These are phyloP conservation scores for Colletes collaris DNA, from an alignment of 2,888 invertebrate species.

Conservation along the genomic window DNA sequence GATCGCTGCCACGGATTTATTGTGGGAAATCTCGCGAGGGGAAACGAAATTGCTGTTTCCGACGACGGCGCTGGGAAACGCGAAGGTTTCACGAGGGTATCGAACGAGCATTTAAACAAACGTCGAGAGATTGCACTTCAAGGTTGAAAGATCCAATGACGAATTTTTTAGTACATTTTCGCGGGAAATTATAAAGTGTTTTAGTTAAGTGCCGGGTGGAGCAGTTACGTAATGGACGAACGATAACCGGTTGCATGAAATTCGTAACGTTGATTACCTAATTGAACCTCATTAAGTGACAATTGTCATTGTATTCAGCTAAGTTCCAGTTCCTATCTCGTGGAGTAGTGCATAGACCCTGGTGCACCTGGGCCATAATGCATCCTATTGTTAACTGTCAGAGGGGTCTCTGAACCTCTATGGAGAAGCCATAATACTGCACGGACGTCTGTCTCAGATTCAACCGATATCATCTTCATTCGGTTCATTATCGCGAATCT, in stretches of 20 bases:
- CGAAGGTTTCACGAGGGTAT: no score
- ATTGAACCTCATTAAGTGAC: conserved; percentile 14
- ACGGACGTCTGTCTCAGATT: conserved; percentile 16
- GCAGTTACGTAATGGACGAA: not conserved
- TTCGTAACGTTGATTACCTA: conserved; percentile 1
- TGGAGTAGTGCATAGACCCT: conserved; percentile 26
- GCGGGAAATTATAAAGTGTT: no score
- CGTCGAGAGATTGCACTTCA: no score
- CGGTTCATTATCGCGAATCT: not conserved
- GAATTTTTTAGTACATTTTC: no score
- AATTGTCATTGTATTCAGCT: conserved; percentile 11
- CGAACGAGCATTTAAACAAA: no score
- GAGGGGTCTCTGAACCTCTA: conserved; percentile 13
- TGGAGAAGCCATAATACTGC: conserved; percentile 26
- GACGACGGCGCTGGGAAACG: no score
- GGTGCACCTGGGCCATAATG: conserved; percentile 30
- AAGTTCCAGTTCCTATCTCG: conserved; percentile 16
- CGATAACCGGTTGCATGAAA: conserved; percentile 1
- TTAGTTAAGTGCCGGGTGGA: not conserved
- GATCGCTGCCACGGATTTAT: no score
- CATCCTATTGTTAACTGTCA: conserved; percentile 46
- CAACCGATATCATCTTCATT: not conserved
- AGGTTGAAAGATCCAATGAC: no score
- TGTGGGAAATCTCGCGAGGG: no score
- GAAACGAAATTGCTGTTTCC: no score